A percentile compares a stretch with the other conserved stretches of the same genome.
Evolutionary conservation across 2,113 vertebrate species (phyloP).

Genomic region (Chascanopsetta lugubris): DNA sequence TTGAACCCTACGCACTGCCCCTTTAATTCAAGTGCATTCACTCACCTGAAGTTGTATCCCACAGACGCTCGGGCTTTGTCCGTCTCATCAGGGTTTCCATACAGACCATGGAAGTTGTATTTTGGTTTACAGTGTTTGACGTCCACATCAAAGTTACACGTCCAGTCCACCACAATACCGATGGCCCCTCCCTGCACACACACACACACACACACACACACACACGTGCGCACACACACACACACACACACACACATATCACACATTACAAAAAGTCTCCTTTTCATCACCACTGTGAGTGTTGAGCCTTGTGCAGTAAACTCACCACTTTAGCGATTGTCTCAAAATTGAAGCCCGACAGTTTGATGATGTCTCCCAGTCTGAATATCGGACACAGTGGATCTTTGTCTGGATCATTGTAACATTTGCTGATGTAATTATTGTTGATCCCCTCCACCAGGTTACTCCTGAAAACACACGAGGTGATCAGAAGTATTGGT

Average conservation of each 20-base stretch:
- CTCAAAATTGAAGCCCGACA: conserved; percentile 87
- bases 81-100: conserved; percentile 80
- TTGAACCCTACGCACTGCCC: background rate
- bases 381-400: conserved; percentile 91
- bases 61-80: conserved; percentile 80
- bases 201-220: background rate
- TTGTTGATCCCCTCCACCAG: conserved; percentile 85
- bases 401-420: conserved; percentile 75
- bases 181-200: conserved; percentile 88
- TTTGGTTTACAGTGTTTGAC: conserved; percentile 84
- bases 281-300: no score
- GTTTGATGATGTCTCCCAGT: conserved; percentile 86
- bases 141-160: conserved; percentile 89
- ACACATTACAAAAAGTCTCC: no score
- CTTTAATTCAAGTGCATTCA: background rate
- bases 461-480: conserved; percentile 85
- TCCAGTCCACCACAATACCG: conserved; percentile 92
- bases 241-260: background rate
- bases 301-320: background rate
- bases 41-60: conserved; percentile 96
- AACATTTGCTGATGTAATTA: conserved; percentile 82
- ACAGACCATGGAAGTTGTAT: conserved; percentile 90
- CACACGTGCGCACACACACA: background rate
- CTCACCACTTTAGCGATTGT: conserved; percentile 85
- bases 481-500: background rate